Percentiles rank a stretch among this genome's conserved stretches.
Evolutionary conservation across 2,797 vertebrate species (phyloP).

Genomic region (Phataginus tetradactyla): DNA sequence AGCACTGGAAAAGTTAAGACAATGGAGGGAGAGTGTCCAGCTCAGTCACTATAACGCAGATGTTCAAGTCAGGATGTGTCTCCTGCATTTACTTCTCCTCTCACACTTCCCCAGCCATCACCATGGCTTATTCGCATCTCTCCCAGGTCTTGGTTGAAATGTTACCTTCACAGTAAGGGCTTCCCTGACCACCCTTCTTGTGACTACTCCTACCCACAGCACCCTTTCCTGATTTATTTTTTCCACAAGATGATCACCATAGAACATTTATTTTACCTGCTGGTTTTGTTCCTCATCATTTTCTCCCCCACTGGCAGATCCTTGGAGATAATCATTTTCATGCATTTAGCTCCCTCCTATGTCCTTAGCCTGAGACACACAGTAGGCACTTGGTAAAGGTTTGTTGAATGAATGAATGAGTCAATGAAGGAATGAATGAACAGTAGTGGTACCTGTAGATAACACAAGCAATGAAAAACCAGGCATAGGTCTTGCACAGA

Average conservation of each 20-base stretch:
- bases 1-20: background rate
- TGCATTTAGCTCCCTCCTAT: background rate
- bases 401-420: background rate
- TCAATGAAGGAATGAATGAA: background rate
- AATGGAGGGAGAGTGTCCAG: rapidly evolving
- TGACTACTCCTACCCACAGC: too few relatives aligned
- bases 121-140: background rate
- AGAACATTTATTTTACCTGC: background rate
- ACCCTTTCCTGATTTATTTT: background rate
- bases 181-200: background rate
- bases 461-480: background rate
- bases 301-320: background rate
- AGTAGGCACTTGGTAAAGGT: background rate
- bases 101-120: background rate
- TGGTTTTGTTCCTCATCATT: background rate
- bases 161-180: background rate
- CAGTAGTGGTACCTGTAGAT: background rate
- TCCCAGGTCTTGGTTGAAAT: background rate
- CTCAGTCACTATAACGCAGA: background rate
- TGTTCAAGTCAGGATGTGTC: too few relatives aligned
- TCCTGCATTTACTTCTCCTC: background rate
- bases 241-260: background rate
- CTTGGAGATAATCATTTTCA: background rate
- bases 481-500: background rate
- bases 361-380: background rate